Evolutionary conservation across 2,113 vertebrate genomes (phyloP).

Genomic region (Copsychus sechellarum): DNA sequence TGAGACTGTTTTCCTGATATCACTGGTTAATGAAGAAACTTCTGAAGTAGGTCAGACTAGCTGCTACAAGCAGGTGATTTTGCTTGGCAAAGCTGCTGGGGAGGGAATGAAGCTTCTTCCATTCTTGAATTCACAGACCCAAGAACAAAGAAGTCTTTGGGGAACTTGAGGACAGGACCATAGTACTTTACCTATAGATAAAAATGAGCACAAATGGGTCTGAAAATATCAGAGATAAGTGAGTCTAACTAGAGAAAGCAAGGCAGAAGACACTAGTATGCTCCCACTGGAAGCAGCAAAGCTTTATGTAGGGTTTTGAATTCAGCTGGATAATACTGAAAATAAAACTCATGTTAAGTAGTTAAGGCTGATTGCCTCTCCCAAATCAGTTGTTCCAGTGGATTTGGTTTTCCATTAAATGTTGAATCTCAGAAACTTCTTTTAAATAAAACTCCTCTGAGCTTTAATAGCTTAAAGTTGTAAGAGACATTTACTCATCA

Average conservation of each 20-base stretch:
- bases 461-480: slow-evolving; percentile 46
- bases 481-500: not conserved
- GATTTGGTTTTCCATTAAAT: slow-evolving; percentile 35
- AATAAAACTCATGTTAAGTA: slow-evolving; percentile 18
- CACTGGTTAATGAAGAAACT: not conserved
- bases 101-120: not conserved
- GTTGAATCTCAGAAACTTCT: not conserved
- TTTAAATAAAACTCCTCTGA: slow-evolving; percentile 14
- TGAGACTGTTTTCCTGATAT: not conserved
- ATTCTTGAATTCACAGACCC: not conserved
- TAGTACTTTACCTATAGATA: not conserved
- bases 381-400: not conserved
- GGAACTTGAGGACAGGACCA: not conserved
- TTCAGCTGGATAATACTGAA: not conserved
- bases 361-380: slow-evolving; percentile 5
- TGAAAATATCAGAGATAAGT: not conserved
- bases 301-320: not conserved
- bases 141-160: not conserved
- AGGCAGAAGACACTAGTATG: not conserved
- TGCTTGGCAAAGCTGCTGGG: not conserved
- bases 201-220: not conserved
- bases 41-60: not conserved
- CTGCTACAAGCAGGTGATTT: not conserved
- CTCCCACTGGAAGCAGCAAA: not conserved
- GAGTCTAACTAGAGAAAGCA: not conserved